These are phyloP conservation scores for Littorina saxatilis DNA, from an alignment of 1,140 invertebrate genomes.

Conservation along the genomic window DNA sequence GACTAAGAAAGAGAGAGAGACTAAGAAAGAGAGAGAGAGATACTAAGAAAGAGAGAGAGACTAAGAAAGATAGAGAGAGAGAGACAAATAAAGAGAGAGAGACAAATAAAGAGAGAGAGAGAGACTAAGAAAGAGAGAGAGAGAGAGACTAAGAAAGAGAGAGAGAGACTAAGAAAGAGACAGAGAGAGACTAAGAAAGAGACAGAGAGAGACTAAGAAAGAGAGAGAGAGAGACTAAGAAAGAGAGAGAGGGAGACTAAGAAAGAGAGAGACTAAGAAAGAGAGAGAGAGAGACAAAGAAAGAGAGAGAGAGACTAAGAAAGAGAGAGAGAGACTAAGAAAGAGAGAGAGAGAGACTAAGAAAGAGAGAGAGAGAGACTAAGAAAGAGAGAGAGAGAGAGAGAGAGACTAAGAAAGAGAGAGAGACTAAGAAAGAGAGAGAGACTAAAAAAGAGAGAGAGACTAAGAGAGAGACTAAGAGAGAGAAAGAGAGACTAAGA, in stretches of 20 bases:
- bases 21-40: too few species aligned
- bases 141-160: background rate
- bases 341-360: background rate
- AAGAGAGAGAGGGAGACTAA: too few species aligned
- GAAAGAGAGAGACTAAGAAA: background rate
- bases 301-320: too few species aligned
- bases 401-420: background rate
- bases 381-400: background rate
- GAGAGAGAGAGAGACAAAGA: background rate
- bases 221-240: too few species aligned
- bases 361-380: background rate
- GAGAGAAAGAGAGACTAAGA: background rate
- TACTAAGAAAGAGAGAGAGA: background rate
- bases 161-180: too few species aligned
- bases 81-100: background rate
- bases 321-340: too few species aligned
- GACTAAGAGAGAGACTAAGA: background rate
- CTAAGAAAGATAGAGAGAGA: background rate
- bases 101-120: background rate
- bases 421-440: background rate
- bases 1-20: background rate
- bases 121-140: too few species aligned
- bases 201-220: background rate
- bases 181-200: background rate
- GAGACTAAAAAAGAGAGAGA: background rate